Conservation (phyloP, 2,888 invertebrate genomes). For the Cryptocephalus moraei region DNA sequence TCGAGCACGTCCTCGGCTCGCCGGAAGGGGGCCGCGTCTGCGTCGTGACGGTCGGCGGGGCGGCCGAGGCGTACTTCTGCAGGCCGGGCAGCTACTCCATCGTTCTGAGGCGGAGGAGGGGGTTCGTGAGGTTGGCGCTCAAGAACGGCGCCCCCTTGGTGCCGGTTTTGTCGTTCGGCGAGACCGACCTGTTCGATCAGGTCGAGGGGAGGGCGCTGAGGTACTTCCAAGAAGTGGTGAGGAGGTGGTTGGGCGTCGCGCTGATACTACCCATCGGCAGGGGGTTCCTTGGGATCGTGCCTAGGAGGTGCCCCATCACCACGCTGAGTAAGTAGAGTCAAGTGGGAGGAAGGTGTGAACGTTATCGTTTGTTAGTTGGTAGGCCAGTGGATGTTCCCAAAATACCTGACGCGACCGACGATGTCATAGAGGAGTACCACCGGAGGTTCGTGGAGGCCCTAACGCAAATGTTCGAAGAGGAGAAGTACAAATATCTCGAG, state of each 20-base stretch:
- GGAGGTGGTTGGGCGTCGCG: slow-evolving; percentile 56
- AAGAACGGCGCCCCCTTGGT: slow-evolving; percentile 62
- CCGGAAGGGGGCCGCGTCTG: slow-evolving; percentile 48
- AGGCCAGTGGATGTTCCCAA: slow-evolving; percentile 66
- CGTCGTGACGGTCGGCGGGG: slow-evolving; percentile 77
- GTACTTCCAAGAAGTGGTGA: slow-evolving; percentile 57
- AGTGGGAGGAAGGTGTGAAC: not conserved
- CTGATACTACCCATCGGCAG: slow-evolving; percentile 67
- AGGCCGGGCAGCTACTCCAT: slow-evolving; percentile 63
- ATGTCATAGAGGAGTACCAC: slow-evolving; percentile 71
- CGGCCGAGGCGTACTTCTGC: slow-evolving; percentile 74
- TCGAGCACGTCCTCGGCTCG: slow-evolving; percentile 49
- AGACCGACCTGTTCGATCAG: slow-evolving; percentile 74
- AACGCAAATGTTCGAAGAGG: slow-evolving; percentile 63
- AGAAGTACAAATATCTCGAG: slow-evolving; percentile 66
- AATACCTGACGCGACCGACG: slow-evolving; percentile 58
- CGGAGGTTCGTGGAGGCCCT: slow-evolving; percentile 59
- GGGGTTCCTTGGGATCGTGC: slow-evolving; percentile 79
- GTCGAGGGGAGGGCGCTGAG: slow-evolving; percentile 56
- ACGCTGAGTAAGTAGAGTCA: slow-evolving; percentile 64
- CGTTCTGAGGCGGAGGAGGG: slow-evolving; percentile 67
- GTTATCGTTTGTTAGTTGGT: slow-evolving; percentile 56
- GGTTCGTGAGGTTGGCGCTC: slow-evolving; percentile 27
- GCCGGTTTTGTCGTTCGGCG: slow-evolving; percentile 83
- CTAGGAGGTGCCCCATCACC: slow-evolving; percentile 65